These are phyloP conservation scores for Luidia sarsii DNA, from an alignment of 53 echinoderm and acorn worm genomes.

Conservation along the genomic window DNA sequence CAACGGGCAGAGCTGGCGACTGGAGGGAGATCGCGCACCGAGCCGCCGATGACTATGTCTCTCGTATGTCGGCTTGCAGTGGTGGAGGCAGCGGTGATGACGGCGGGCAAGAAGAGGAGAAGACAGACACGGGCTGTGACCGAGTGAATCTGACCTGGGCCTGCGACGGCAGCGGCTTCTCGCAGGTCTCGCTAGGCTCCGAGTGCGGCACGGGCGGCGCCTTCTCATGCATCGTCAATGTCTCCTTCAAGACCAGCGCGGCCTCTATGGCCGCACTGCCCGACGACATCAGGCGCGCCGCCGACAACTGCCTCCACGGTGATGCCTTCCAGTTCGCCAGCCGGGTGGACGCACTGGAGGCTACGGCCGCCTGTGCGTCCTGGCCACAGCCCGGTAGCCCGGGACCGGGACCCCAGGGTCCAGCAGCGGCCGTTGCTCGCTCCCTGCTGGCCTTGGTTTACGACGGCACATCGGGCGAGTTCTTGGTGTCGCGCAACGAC, in stretches of 20 bases:
- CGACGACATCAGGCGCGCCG: not conserved
- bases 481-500: not conserved
- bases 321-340: not conserved
- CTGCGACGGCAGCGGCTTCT: too few species aligned
- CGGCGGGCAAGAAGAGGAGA: too few species aligned
- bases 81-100: not conserved
- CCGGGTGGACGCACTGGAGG: too few species aligned
- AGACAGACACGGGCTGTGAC: not conserved
- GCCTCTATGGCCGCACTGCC: not conserved
- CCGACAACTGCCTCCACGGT: not conserved
- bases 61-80: not conserved
- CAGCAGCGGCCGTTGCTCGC: not conserved
- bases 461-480: not conserved
- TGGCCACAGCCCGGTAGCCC: too few species aligned
- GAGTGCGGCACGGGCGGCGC: not conserved
- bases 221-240: not conserved
- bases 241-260: not conserved
- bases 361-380: too few species aligned
- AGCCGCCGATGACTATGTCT: not conserved
- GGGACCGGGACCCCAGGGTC: too few species aligned
- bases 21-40: not conserved
- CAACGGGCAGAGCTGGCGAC: not conserved
- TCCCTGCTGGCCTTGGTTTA: not conserved
- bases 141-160: not conserved
- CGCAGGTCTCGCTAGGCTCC: too few species aligned